A percentile compares a stretch with the other conserved stretches of the same genome.
These are phyloP conservation scores for Notocelia uddmanniana DNA, from an alignment of 2,888 invertebrate species.

Conservation along the genomic window DNA sequence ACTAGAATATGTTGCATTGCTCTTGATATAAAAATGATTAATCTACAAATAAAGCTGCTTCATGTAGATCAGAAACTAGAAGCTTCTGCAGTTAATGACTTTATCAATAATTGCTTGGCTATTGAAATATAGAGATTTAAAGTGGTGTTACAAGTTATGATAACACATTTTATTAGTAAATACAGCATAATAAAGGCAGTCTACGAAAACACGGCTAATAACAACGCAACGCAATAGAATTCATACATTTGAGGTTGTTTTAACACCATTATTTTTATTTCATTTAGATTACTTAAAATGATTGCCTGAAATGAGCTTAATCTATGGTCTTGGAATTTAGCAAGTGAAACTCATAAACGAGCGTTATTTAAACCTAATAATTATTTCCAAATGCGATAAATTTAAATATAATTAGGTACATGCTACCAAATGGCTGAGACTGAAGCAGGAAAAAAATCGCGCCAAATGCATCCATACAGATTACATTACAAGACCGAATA, in stretches of 20 bases:
- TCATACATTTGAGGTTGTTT: slow-evolving; percentile 1
- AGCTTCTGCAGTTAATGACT: too few relatives aligned
- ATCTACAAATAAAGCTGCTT: too few relatives aligned
- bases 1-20: too few relatives aligned
- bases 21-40: too few relatives aligned
- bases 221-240: not conserved
- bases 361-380: not conserved
- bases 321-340: not conserved
- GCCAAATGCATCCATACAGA: slow-evolving; percentile 1
- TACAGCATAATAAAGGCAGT: not conserved
- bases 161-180: not conserved
- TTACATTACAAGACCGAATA: not conserved
- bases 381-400: not conserved
- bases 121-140: not conserved
- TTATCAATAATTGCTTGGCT: not conserved
- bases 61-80: not conserved
- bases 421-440: not conserved
- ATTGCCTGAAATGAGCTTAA: not conserved
- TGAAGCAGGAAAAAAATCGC: slow-evolving; percentile 15
- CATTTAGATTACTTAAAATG: not conserved
- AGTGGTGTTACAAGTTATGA: not conserved
- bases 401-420: not conserved
- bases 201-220: not conserved
- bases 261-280: not conserved
- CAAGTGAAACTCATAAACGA: not conserved